phyloP scores from a whole-genome alignment of 2,113 vertebrate species.

The Abramis brama region DNA sequence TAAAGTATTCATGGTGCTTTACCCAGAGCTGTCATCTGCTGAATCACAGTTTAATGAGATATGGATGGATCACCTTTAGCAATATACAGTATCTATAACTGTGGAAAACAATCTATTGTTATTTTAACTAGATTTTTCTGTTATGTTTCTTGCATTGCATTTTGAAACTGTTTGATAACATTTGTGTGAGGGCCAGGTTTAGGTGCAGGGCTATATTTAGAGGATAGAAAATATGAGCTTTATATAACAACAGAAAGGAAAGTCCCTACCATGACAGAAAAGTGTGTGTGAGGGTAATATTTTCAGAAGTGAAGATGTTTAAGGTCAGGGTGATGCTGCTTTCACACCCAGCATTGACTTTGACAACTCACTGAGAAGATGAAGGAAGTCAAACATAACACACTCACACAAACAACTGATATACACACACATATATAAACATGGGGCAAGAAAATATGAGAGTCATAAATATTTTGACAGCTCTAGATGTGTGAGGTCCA shows the following conservation, averaged over 20 bases:
- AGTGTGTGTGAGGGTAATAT: neutral
- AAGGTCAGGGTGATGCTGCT: conserved; percentile 48
- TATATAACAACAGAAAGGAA: neutral
- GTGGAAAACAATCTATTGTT: neutral
- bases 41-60: neutral
- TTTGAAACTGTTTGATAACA: neutral
- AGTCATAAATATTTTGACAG: conserved; percentile 48
- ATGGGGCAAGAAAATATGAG: conserved; percentile 7
- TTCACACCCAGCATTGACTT: conserved; percentile 26
- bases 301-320: conserved; percentile 40
- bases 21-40: neutral
- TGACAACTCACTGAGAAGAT: conserved; percentile 30
- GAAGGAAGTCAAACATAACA: conserved; percentile 22
- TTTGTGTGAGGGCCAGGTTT: neutral
- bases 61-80: neutral
- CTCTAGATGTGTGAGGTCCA: neutral
- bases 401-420: conserved; percentile 24
- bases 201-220: neutral
- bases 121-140: neutral
- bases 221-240: neutral
- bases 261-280: neutral
- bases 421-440: conserved; percentile 13
- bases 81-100: neutral
- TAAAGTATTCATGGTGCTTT: neutral
- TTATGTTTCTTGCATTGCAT: neutral